These are phyloP conservation scores for Anolis sagrei DNA, from an alignment of 2,113 vertebrate genomes.

Conservation along the genomic window DNA sequence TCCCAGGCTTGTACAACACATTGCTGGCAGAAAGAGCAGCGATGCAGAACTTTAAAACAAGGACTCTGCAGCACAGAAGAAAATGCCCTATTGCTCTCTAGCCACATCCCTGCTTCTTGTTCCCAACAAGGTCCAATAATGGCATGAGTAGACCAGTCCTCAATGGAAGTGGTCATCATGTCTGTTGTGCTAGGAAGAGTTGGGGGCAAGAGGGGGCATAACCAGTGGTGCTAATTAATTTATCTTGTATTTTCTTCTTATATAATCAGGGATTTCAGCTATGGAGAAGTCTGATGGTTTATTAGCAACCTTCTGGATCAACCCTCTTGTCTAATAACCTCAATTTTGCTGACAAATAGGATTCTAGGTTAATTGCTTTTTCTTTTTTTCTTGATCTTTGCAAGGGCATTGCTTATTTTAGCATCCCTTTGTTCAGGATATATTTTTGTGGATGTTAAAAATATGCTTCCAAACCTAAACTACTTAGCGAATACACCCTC, in stretches of 20 bases:
- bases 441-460: not conserved
- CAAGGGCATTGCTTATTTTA: slow-evolving; percentile 10
- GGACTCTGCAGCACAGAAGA: not conserved
- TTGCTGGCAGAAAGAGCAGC: slow-evolving; percentile 10
- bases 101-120: not conserved
- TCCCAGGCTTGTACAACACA: slow-evolving; percentile 7
- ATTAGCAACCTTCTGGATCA: slow-evolving; percentile 4
- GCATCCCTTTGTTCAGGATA: not conserved
- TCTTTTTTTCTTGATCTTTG: not conserved
- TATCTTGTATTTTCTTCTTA: not conserved
- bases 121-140: not conserved
- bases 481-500: not conserved
- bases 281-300: not conserved
- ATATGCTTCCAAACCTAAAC: not conserved
- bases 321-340: not conserved
- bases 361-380: not conserved
- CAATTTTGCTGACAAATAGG: not conserved
- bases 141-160: not conserved
- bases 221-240: not conserved
- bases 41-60: slow-evolving; percentile 14
- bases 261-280: not conserved
- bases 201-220: not conserved
- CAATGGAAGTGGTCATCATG: not conserved
- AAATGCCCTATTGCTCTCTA: not conserved
- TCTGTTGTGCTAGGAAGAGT: not conserved